Percentiles rank a stretch among this genome's conserved stretches.
These are phyloP conservation scores for Leptoclinus maculatus DNA, from an alignment of 2,797 vertebrate species.

Conservation along the genomic window DNA sequence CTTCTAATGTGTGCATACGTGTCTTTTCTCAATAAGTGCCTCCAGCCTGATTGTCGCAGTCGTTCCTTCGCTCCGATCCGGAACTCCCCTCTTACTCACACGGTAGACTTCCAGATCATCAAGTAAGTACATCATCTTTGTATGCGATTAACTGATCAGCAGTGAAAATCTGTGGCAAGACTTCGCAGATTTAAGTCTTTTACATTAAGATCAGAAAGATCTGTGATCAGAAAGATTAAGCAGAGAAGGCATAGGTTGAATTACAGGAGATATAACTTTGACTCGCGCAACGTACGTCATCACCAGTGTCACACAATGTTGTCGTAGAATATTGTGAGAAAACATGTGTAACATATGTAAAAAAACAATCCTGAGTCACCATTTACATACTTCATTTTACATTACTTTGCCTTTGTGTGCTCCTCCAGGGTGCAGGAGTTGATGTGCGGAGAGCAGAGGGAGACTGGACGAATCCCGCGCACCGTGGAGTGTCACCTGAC, in stretches of 20 bases:
- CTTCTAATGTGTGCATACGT: background rate
- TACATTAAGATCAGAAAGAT: no score
- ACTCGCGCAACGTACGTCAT: background rate
- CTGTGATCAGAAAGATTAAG: no score
- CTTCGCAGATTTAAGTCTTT: background rate
- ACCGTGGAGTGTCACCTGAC: conserved; percentile 95
- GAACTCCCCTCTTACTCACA: conserved; percentile 92
- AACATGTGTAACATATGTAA: no score
- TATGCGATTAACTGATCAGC: background rate
- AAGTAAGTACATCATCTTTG: conserved; percentile 85
- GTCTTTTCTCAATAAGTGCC: conserved; percentile 84
- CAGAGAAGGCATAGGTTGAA: background rate
- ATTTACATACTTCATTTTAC: background rate
- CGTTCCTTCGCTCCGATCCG: conserved; percentile 87
- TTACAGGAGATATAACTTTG: background rate
- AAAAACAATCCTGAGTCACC: background rate
- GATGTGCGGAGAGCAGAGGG: conserved; percentile 92
- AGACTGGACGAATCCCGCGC: conserved; percentile 95
- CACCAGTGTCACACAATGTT: background rate
- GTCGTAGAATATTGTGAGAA: background rate
- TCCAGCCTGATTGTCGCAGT: conserved; percentile 87
- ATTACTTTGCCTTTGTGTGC: background rate
- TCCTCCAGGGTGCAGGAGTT: conserved; percentile 92
- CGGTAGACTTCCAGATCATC: conserved; percentile 96
- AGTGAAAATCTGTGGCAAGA: background rate